These are phyloP conservation scores for Tringa solitaria DNA, from an alignment of 2,113 vertebrate species.

Conservation along the genomic window DNA sequence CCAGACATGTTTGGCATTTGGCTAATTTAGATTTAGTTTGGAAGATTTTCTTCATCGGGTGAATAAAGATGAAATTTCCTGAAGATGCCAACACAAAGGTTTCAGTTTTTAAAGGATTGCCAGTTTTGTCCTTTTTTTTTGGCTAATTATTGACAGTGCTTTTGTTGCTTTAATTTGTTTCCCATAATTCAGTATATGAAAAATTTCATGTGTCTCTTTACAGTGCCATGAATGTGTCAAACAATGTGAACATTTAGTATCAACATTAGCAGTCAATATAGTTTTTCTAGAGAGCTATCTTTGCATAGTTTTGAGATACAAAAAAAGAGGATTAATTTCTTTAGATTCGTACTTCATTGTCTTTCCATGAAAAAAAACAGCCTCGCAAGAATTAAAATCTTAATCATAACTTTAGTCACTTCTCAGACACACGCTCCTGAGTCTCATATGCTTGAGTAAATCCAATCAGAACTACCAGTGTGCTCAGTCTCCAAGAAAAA, in stretches of 20 bases:
- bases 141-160: neutral
- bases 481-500: constrained; percentile 44
- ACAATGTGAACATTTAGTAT: neutral
- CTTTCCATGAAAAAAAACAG: neutral
- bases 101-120: neutral
- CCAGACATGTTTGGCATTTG: neutral
- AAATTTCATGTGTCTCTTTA: neutral
- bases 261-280: neutral
- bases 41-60: neutral
- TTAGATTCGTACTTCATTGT: neutral
- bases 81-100: neutral
- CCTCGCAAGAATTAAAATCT: neutral
- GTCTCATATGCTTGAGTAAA: neutral
- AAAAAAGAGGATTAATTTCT: neutral
- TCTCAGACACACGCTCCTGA: neutral
- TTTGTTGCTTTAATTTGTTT: neutral
- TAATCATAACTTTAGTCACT: neutral
- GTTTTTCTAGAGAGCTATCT: neutral
- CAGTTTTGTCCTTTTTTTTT: neutral
- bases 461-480: constrained; percentile 15
- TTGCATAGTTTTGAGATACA: neutral
- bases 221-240: neutral
- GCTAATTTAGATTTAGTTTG: neutral
- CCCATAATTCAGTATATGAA: neutral
- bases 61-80: neutral